Percentiles rank a stretch among this genome's conserved stretches.
Evolutionary conservation across 2,113 vertebrate species (phyloP).

Genomic region (Clinocottus analis): DNA sequence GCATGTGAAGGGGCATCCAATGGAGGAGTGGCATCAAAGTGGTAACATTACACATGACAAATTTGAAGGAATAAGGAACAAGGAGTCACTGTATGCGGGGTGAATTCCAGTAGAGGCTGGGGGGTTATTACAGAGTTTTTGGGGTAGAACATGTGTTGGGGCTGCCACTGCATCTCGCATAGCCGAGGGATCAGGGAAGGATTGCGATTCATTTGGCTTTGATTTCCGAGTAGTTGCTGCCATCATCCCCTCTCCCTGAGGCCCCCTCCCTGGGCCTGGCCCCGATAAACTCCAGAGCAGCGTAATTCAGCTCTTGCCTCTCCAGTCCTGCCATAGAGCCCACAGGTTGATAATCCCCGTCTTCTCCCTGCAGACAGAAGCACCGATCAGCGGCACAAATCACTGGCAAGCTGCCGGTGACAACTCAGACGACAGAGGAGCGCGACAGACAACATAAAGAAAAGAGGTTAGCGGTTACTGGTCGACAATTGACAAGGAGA

Average conservation of each 20-base stretch:
- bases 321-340: conserved; percentile 82
- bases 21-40: conserved; percentile 34
- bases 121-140: conserved; percentile 50
- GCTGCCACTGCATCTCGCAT: conserved; percentile 79
- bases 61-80: conserved; percentile 48
- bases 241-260: conserved; percentile 82
- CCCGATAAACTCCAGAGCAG: conserved; percentile 81
- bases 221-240: conserved; percentile 85
- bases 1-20: conserved; percentile 32
- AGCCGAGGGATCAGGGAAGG: conserved; percentile 85
- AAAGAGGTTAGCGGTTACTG: conserved; percentile 68
- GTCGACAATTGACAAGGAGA: conserved; percentile 60
- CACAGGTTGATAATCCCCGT: conserved; percentile 84
- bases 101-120: conserved; percentile 43
- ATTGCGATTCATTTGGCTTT: conserved; percentile 87
- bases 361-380: conserved; percentile 82
- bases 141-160: conserved; percentile 43
- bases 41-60: conserved; percentile 40
- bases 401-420: conserved; percentile 16
- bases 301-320: conserved; percentile 85
- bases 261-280: conserved; percentile 78
- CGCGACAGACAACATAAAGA: conserved; percentile 36
- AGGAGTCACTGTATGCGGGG: conserved; percentile 38
- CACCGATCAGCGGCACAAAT: conserved; percentile 46
- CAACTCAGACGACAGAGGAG: conserved; percentile 22